These are phyloP conservation scores for Scalopus aquaticus DNA, from an alignment of 2,113 vertebrate species.

Conservation along the genomic window DNA sequence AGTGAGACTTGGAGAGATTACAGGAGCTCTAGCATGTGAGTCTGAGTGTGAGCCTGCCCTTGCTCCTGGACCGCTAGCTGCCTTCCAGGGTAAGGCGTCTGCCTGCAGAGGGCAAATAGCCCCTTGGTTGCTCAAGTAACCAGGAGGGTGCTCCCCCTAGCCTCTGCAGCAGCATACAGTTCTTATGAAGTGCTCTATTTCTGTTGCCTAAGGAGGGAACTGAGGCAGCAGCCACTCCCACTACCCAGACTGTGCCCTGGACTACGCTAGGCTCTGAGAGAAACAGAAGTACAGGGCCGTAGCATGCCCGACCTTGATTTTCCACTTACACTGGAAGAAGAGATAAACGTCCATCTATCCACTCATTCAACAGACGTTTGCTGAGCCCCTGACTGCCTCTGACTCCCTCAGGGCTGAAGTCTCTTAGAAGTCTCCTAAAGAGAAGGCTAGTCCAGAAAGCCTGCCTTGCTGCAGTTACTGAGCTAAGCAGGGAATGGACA, in stretches of 20 bases:
- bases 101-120: background rate
- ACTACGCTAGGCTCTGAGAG: background rate
- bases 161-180: background rate
- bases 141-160: background rate
- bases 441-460: background rate
- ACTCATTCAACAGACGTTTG: conserved; percentile 12
- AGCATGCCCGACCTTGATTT: background rate
- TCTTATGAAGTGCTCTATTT: background rate
- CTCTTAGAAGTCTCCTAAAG: conserved; percentile 29
- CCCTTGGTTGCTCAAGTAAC: background rate
- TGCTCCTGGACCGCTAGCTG: background rate
- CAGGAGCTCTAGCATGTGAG: background rate
- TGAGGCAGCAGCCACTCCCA: background rate
- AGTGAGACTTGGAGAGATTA: background rate
- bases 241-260: background rate
- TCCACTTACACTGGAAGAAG: background rate
- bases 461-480: background rate
- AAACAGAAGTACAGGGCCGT: background rate
- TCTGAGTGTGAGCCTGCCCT: background rate
- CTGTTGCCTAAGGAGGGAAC: background rate
- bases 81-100: background rate
- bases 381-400: background rate
- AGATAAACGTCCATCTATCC: background rate
- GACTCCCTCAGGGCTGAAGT: background rate
- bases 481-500: background rate